Evolutionary conservation across 23 tunicate genomes (phyloP).

Genomic region (Ciona savignyi): DNA sequence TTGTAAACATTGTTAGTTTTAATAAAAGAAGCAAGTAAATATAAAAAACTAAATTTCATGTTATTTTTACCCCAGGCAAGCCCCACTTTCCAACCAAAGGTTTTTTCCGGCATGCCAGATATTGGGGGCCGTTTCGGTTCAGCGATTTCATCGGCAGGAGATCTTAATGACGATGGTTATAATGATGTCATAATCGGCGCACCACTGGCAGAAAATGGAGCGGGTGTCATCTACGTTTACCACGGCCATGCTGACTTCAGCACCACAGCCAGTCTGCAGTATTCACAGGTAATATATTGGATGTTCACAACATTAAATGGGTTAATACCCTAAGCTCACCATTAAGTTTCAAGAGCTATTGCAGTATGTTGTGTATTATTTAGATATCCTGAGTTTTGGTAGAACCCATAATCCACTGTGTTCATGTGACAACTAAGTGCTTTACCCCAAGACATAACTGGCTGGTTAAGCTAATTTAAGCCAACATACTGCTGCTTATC

Average conservation of each 20-base stretch:
- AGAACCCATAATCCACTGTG: too few relatives aligned
- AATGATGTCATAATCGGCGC: conserved; percentile 81
- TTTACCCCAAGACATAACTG: too few relatives aligned
- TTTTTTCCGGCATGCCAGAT: conserved; percentile 1
- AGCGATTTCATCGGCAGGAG: conserved; percentile 70
- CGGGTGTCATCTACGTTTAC: conserved; percentile 62
- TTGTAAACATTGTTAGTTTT: neutral
- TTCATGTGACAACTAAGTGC: too few relatives aligned
- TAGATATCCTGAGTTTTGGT: too few relatives aligned
- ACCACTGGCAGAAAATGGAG: conserved; percentile 40
- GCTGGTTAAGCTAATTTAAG: neutral
- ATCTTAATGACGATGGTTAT: conserved; percentile 55
- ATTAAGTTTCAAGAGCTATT: too few relatives aligned
- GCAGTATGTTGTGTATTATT: too few relatives aligned
- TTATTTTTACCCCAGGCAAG: conserved; percentile 5
- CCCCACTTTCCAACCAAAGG: neutral
- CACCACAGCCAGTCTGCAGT: too few relatives aligned
- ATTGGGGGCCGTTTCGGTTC: conserved; percentile 63
- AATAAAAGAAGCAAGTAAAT: neutral
- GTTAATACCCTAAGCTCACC: too few relatives aligned
- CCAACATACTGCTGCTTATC: too few relatives aligned
- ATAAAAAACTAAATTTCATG: neutral
- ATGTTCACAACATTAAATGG: too few relatives aligned
- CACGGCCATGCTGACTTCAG: conserved; percentile 51
- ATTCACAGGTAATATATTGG: too few relatives aligned